Evolutionary conservation across 2,888 invertebrate genomes (phyloP).

Genomic region (Branchellion lobata): DNA sequence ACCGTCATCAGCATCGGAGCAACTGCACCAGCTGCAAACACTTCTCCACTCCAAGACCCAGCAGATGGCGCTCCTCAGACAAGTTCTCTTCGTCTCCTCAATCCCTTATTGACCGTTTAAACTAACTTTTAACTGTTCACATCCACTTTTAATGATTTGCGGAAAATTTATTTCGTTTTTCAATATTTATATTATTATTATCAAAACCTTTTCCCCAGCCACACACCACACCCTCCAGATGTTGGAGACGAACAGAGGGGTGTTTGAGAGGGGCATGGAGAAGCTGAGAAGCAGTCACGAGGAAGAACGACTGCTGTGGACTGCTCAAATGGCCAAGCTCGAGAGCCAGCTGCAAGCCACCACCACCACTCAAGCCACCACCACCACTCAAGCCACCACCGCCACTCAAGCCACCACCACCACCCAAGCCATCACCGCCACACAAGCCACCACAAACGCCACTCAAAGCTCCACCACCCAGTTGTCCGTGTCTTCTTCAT

Average conservation of each 20-base stretch:
- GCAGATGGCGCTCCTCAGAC: constrained; percentile 25
- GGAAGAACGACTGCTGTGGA: not conserved
- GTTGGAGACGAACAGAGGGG: constrained; percentile 23
- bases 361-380: not conserved
- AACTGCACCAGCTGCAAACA: constrained; percentile 13
- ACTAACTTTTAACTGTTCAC: no score
- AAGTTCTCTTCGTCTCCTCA: no score
- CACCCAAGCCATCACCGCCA: not conserved
- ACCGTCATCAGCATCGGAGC: not conserved
- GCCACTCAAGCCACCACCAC: not conserved
- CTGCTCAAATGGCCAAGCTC: not conserved
- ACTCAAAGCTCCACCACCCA: not conserved
- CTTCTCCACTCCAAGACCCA: constrained; percentile 21
- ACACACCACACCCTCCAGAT: not conserved
- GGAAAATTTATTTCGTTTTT: no score
- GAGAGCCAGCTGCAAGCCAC: not conserved
- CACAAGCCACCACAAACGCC: not conserved
- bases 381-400: not conserved
- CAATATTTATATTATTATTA: no score
- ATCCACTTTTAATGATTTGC: no score
- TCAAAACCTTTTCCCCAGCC: no score
- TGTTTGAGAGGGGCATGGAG: constrained; percentile 19
- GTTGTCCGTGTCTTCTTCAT: no score
- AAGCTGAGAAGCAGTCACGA: constrained; percentile 12
- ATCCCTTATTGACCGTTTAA: no score